A percentile compares a stretch with the other conserved stretches of the same genome.
These are phyloP conservation scores for Neotoma lepida DNA, from an alignment of 2,113 vertebrate species.

Conservation along the genomic window DNA sequence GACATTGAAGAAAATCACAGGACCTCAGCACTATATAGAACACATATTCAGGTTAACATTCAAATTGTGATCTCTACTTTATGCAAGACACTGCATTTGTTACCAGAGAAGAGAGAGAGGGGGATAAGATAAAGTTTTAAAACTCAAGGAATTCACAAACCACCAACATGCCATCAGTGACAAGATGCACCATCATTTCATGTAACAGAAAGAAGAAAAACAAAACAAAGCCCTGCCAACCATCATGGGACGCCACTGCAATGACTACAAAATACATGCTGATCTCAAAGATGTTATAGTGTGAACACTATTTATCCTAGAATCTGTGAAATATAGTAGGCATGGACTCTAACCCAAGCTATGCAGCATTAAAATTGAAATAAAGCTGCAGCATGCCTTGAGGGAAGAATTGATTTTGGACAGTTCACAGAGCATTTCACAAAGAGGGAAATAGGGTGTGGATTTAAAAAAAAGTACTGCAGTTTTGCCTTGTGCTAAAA, in stretches of 20 bases:
- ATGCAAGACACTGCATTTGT: background rate
- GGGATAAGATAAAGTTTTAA: background rate
- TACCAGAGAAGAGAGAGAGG: background rate
- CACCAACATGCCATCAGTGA: background rate
- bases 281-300: slow-evolving; percentile 43
- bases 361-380: background rate
- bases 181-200: background rate
- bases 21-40: background rate
- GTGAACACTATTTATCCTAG: slow-evolving; percentile 16
- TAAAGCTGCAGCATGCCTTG: background rate
- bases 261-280: background rate
- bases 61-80: background rate
- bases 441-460: background rate
- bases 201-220: background rate
- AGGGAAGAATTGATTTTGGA: background rate
- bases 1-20: slow-evolving; percentile 22
- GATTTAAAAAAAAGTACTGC: background rate
- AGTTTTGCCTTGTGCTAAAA: background rate
- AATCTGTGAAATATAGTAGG: background rate
- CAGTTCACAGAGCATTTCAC: background rate
- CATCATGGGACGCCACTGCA: background rate
- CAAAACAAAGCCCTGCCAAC: background rate
- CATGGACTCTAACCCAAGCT: background rate
- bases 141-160: background rate
- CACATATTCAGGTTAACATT: background rate